Percentiles rank a stretch among this genome's conserved stretches.
phyloP scores from a whole-genome alignment of 2,113 vertebrate genomes.

The Coptodon rendalli region DNA sequence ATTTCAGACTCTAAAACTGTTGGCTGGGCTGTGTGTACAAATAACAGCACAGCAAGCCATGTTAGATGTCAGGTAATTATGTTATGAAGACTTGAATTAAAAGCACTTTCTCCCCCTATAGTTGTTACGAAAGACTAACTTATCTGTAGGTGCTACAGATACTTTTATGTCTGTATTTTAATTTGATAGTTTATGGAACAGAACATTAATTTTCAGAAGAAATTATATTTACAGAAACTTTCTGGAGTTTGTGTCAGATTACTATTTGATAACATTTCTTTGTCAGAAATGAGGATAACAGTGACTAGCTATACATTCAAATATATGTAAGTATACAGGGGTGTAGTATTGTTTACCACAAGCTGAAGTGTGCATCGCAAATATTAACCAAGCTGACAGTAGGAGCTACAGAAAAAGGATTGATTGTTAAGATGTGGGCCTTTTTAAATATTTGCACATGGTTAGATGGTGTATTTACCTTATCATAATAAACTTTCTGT shows the following conservation, averaged over 20 bases:
- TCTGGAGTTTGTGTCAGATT: neutral
- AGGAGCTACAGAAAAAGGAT: neutral
- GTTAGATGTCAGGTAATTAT: neutral
- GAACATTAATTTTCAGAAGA: neutral
- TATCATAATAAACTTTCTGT: neutral
- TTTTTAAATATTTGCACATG: neutral
- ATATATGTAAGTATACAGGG: neutral
- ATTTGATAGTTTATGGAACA: no score
- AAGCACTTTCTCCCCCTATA: neutral
- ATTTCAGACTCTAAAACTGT: neutral
- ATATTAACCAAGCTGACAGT: neutral
- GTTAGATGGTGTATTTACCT: neutral
- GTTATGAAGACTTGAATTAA: neutral
- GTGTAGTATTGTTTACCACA: neutral
- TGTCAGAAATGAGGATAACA: neutral
- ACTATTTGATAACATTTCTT: neutral
- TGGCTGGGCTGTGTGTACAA: neutral
- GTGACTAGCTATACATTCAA: neutral
- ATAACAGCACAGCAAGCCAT: neutral
- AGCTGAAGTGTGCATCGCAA: neutral
- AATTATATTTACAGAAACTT: neutral
- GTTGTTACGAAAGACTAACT: neutral
- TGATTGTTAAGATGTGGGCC: neutral
- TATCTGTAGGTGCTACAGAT: neutral
- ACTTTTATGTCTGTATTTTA: neutral